Percentiles rank a stretch among this genome's conserved stretches.
phyloP scores from a whole-genome alignment of 2,888 invertebrate genomes.

The Fragum sueziense region DNA sequence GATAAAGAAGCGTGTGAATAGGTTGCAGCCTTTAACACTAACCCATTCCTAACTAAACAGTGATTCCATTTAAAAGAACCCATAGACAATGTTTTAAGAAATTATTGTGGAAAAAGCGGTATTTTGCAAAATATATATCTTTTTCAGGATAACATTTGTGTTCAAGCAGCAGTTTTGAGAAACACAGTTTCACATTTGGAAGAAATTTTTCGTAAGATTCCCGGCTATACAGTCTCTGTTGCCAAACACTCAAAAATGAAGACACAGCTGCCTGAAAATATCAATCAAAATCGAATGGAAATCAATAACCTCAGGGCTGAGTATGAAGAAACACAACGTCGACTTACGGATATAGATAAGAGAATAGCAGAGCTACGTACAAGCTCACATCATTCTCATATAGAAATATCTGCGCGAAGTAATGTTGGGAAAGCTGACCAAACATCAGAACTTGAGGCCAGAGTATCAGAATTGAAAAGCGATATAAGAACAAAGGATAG shows the following conservation, averaged over 20 bases:
- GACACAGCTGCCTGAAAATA: background rate
- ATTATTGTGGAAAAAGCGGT: too few relatives aligned
- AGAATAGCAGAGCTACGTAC: background rate
- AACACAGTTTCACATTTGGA: background rate
- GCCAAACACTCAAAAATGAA: background rate
- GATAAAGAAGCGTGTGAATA: too few relatives aligned
- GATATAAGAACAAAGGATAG: too few relatives aligned
- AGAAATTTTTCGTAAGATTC: background rate
- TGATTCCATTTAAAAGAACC: too few relatives aligned
- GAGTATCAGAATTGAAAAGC: too few relatives aligned
- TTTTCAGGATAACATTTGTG: background rate
- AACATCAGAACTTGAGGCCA: background rate
- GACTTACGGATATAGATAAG: background rate
- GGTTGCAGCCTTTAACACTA: too few relatives aligned
- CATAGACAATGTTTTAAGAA: too few relatives aligned
- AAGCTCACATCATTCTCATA: background rate
- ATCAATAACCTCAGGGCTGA: background rate
- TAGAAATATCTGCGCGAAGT: background rate
- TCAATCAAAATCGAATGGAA: background rate
- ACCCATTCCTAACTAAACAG: too few relatives aligned
- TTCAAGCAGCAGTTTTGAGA: background rate
- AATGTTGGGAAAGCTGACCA: background rate
- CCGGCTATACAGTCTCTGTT: background rate
- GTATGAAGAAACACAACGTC: background rate
- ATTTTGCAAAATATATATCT: too few relatives aligned